phyloP scores from a whole-genome alignment of 2,888 invertebrate genomes.

The Erebia aethiops region DNA sequence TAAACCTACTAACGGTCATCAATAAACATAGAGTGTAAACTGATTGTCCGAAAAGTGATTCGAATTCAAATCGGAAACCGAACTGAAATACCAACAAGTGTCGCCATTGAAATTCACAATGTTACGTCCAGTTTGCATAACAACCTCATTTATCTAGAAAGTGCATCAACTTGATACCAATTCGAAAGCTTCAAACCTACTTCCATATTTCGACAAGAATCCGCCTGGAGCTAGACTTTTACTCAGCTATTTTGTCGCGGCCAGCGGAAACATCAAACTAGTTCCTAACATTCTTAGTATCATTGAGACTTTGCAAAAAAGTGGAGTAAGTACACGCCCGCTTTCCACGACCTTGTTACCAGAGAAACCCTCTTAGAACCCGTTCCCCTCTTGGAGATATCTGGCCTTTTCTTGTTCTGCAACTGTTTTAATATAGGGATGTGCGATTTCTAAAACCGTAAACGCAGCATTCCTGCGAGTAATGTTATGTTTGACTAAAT shows the following conservation, averaged over 20 bases:
- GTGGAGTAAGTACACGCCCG: constrained; percentile 63
- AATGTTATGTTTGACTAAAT: constrained; percentile 23
- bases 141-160: constrained; percentile 75
- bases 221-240: constrained; percentile 75
- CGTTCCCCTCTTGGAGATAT: constrained; percentile 24
- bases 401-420: constrained; percentile 17
- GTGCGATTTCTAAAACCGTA: constrained; percentile 32
- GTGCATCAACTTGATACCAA: constrained; percentile 68
- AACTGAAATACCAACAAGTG: constrained; percentile 53
- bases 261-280: constrained; percentile 70
- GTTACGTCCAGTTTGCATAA: constrained; percentile 78
- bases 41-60: constrained; percentile 58
- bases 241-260: constrained; percentile 61
- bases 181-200: constrained; percentile 76
- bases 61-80: constrained; percentile 55
- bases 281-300: constrained; percentile 62
- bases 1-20: constrained; percentile 38
- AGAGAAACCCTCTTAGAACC: constrained; percentile 60
- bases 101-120: constrained; percentile 74
- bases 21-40: constrained; percentile 43
- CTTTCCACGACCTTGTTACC: constrained; percentile 77
- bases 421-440: constrained; percentile 27
- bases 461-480: constrained; percentile 13
- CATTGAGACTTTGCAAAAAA: constrained; percentile 70
- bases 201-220: constrained; percentile 73